Conservation (phyloP, 2,797 vertebrate species). For the Saxicola maurus region DNA sequence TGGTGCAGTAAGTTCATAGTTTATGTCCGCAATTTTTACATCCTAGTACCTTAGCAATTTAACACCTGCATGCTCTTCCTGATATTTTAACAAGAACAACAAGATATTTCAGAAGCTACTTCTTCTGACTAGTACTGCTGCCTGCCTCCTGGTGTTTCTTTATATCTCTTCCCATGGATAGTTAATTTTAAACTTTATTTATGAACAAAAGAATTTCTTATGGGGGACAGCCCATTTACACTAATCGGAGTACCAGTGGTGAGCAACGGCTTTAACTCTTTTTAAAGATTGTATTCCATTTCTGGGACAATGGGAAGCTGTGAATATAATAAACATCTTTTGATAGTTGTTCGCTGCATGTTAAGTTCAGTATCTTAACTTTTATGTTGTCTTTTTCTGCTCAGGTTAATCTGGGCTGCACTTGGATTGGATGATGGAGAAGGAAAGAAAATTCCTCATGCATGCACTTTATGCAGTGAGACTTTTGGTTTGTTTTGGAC, state of each 20-base stretch:
- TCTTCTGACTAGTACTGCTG: background rate
- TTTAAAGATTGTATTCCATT: background rate
- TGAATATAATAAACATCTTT: background rate
- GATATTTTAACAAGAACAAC: background rate
- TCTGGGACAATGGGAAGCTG: background rate
- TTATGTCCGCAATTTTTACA: background rate
- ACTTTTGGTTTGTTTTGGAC: background rate
- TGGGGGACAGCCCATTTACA: background rate
- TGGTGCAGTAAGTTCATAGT: background rate
- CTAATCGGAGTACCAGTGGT: background rate
- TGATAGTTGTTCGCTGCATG: background rate
- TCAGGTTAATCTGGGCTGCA: background rate
- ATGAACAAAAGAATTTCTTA: background rate
- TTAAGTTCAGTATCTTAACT: background rate
- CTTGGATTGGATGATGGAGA: background rate
- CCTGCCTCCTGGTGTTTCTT: background rate
- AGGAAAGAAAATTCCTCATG: background rate
- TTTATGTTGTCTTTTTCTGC: background rate
- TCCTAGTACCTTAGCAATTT: background rate
- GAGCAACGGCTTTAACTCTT: background rate
- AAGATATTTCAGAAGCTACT: background rate
- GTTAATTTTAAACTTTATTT: background rate
- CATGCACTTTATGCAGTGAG: accelerated
- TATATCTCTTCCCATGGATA: background rate
- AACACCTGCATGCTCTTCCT: background rate